Base-by-base conservation (phyloP, 35 echinoderm and acorn worm genomes). In the Heliocidaris tuberculata region DNA sequence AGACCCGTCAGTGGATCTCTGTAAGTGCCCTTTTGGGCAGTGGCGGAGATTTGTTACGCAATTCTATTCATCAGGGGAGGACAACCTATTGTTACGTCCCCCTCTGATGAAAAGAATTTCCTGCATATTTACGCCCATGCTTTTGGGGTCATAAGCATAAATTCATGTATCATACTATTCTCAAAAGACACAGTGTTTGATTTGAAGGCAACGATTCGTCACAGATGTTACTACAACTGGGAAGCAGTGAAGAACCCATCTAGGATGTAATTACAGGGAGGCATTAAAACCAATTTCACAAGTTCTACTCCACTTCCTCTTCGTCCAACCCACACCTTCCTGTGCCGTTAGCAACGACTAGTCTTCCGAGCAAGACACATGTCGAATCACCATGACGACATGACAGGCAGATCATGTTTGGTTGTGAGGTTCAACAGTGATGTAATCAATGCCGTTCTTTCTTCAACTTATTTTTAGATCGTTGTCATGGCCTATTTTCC, bases 241-340 rank as follows among this genome's bases (percentile, higher is more conserved):
- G 21, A 78, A 78, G 65, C 65, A n/a, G 5, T 13, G 32, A 48
- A 48, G 49, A 29, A 13, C 0, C 17, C 29, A 49, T 21, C 27
- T 52, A 30, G 50, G 91, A 93, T 59, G 19, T 59, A 52, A 93
- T 93, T 93, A 93, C 16, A 93, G 91, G 91, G 91, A 59, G 2
- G 87, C 31, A 89, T 89, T 89, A 89, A 32, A 24, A 48, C 31
- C 31, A 12, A 89, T 93, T 93, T 93, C n/a, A 30, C 50, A 30
- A 93, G 49, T 48, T 27, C 29, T 30, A 52, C 48, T 52, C 16
- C 50, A 56, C 91, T 93, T 93, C 91, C 91, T 93, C 31, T 21
- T 50, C 11, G 16, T 93, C 47, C 16, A 30, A 13, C 48, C 91
- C 49, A 93, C 50, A 93, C 91, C 91, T 93, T 93, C 50, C 91